phyloP scores from a whole-genome alignment of 2,888 invertebrate genomes.

The Macrophya alboannulata region DNA sequence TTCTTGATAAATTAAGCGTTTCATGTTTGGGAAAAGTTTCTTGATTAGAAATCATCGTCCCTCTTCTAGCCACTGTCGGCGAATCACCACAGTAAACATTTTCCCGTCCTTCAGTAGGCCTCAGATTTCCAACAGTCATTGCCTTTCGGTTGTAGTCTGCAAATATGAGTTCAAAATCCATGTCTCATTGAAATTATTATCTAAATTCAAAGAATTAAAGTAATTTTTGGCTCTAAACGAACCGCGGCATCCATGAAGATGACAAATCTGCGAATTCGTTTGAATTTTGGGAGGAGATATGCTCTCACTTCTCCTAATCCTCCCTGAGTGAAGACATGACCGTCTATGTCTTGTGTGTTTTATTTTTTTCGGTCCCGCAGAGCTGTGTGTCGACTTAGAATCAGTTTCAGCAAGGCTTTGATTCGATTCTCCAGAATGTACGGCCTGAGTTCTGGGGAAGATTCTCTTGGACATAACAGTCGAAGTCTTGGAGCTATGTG shows the following conservation, averaged over 20 bases:
- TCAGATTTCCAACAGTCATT: too few relatives aligned
- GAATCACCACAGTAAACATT: conserved; percentile 7
- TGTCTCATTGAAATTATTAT: neutral
- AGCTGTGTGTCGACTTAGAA: conserved; percentile 2
- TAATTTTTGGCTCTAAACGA: neutral
- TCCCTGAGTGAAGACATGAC: neutral
- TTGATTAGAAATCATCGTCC: neutral
- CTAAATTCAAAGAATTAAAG: neutral
- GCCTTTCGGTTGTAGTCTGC: conserved; percentile 3
- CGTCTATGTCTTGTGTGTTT: neutral
- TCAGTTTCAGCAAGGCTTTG: neutral
- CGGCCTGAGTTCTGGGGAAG: neutral
- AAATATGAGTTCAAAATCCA: neutral
- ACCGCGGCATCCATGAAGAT: neutral
- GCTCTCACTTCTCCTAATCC: neutral
- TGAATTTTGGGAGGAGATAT: conserved; percentile 9
- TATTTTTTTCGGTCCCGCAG: neutral
- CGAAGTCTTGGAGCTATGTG: neutral
- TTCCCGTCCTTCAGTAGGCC: neutral
- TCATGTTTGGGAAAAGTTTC: neutral
- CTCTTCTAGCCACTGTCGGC: neutral
- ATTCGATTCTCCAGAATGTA: conserved; percentile 3
- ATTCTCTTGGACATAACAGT: neutral
- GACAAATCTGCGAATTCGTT: neutral
- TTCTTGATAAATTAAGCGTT: neutral